Percentiles rank a stretch among this genome's conserved stretches.
phyloP scores from a whole-genome alignment of 2,888 invertebrate genomes.

The Andrena bicolor region DNA sequence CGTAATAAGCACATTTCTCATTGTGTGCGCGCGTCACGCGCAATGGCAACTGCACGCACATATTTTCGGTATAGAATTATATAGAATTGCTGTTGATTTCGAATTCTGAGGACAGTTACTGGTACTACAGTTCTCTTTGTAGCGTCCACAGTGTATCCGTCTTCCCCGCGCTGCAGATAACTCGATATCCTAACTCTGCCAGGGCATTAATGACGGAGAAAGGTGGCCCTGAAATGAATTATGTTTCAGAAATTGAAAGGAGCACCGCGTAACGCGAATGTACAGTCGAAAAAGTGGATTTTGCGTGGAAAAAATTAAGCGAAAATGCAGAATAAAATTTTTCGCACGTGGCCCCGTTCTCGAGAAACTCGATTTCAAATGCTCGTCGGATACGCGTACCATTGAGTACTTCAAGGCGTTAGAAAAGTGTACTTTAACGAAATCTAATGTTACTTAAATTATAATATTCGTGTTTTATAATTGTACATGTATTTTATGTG shows the following conservation, averaged over 20 bases:
- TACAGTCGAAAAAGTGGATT: background rate
- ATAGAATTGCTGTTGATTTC: constrained; percentile 15
- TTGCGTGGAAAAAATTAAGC: too few relatives aligned
- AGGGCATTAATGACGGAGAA: constrained; percentile 90
- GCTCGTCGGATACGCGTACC: too few relatives aligned
- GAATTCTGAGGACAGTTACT: constrained; percentile 27
- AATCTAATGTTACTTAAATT: too few relatives aligned
- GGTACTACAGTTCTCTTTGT: constrained; percentile 89
- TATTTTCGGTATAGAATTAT: constrained; percentile 15
- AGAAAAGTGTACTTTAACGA: too few relatives aligned
- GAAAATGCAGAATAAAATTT: too few relatives aligned
- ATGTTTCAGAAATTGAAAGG: constrained; percentile 35
- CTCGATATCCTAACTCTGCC: constrained; percentile 91
- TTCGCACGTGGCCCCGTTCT: too few relatives aligned
- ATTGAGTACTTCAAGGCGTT: too few relatives aligned
- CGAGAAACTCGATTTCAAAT: too few relatives aligned
- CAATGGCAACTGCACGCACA: constrained; percentile 5
- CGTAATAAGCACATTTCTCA: constrained; percentile 1
- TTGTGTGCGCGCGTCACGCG: background rate
- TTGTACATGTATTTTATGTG: too few relatives aligned
- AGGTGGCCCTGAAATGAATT: constrained; percentile 86
- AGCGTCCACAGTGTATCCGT: constrained; percentile 94
- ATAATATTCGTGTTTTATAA: too few relatives aligned
- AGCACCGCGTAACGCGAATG: background rate
- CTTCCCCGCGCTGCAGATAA: constrained; percentile 92